Conservation (phyloP, 2,888 invertebrate genomes). For the Augochlorella aurata region DNA sequence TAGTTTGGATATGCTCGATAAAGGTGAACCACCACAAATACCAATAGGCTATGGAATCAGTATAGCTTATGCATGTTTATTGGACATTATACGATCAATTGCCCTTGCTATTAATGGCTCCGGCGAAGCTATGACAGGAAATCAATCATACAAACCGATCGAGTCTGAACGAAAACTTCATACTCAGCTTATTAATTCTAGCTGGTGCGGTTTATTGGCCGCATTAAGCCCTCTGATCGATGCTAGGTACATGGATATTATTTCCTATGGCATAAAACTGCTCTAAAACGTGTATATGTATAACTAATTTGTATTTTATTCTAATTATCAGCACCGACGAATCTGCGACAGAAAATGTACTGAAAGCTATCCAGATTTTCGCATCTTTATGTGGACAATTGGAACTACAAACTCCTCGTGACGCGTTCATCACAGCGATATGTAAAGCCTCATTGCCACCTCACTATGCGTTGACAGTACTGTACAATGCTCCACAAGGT, state of each 20-base stretch:
- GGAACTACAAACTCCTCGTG: constrained; percentile 90
- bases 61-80: constrained; percentile 95
- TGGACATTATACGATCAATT: constrained; percentile 95
- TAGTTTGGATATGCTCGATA: constrained; percentile 97
- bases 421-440: constrained; percentile 96
- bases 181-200: constrained; percentile 93
- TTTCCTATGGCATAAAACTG: not conserved
- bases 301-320: constrained; percentile 32
- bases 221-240: constrained; percentile 96
- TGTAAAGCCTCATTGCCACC: constrained; percentile 98
- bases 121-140: constrained; percentile 80
- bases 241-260: constrained; percentile 86
- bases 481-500: constrained; percentile 86
- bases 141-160: constrained; percentile 80
- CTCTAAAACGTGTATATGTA: not conserved
- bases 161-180: constrained; percentile 83
- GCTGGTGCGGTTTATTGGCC: constrained; percentile 97
- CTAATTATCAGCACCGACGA: constrained; percentile 90
- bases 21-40: constrained; percentile 95
- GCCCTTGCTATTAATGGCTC: constrained; percentile 88
- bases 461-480: constrained; percentile 95
- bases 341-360: constrained; percentile 93
- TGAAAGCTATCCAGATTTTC: constrained; percentile 95
- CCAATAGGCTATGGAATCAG: constrained; percentile 99
- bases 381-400: constrained; percentile 95